Base-by-base conservation (phyloP, 2,797 vertebrate genomes). In the Nyctalus aviator region DNA sequence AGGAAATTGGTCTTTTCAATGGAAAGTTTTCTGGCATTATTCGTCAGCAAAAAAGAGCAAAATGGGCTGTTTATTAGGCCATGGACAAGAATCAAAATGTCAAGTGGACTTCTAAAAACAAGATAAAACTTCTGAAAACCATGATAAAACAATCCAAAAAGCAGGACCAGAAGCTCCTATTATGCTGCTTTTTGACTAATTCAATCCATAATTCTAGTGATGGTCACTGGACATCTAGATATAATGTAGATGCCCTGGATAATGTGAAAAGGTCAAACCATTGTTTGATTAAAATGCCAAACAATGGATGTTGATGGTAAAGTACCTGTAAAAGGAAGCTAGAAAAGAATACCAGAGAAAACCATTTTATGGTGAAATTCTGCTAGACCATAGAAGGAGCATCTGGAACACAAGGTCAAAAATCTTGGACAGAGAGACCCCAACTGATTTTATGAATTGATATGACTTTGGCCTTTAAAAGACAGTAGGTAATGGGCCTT, bases 1-100 rank as follows among this genome's bases (percentile, higher is more conserved):
- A 62, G 41, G 57, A 88, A 95, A 93, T 48, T 75, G 30, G 88
- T 93, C 57, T 78, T 57, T 81, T 88, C 64, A 76, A 50, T 21
- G 69, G 75, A 72, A 77, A 81, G 25, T 32, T 89, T 90, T 83
- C 73, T 83, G 44, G 30, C 50, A 84, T 77, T 94, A 88, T 27
- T 88, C 30, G 30, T 94, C 73, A 86, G 84, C 83, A 88, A 91
- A 95, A 37, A 94, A 93, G 69, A 88, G 55, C 53, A 94, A 93
- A 95, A 81, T 46, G 32, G 73, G 55, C 14, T 95, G 69, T 46
- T 21, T 84, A 73, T 57, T 37, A 93, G 41, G n/a, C 91, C 79
- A 77, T 13, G 35, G 30, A 69, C 9, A 88, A 92, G 59, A 94
- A 72, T 71, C 79, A 96, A 96, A 95, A 96, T 87, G 88, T 93